phyloP scores from a whole-genome alignment of 1,140 invertebrate species.

The Cryptotermes secundus region DNA sequence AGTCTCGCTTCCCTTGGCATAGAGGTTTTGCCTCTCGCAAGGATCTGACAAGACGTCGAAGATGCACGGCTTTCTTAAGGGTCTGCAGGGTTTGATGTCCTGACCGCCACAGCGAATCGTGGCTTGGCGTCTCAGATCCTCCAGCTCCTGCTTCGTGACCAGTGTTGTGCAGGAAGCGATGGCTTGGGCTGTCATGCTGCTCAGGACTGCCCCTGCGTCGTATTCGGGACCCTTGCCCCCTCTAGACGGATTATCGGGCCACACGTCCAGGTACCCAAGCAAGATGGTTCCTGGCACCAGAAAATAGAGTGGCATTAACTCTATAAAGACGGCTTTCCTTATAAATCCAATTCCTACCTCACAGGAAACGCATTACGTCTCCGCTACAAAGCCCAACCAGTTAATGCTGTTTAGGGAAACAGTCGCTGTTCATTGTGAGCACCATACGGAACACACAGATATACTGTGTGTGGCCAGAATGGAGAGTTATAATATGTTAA shows the following conservation, averaged over 20 bases:
- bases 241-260: not conserved
- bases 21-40: not conserved
- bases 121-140: not conserved
- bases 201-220: conserved; percentile 21
- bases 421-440: too few species aligned
- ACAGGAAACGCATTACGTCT: too few species aligned
- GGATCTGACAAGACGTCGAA: not conserved
- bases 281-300: not conserved
- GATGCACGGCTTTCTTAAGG: not conserved
- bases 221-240: not conserved
- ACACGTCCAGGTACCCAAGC: not conserved
- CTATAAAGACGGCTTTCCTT: too few species aligned
- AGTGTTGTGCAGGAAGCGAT: not conserved
- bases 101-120: not conserved
- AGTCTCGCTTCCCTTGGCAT: not conserved
- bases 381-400: too few species aligned
- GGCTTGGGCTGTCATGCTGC: not conserved
- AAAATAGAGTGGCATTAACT: not conserved
- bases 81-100: not conserved
- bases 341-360: too few species aligned
- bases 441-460: too few species aligned
- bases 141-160: not conserved
- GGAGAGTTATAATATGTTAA: too few species aligned
- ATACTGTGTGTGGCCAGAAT: too few species aligned
- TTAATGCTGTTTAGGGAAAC: too few species aligned